Percentiles rank a stretch among this genome's conserved stretches.
Conservation (phyloP, 2,888 invertebrate genomes). For the Sussaba pulchella region DNA sequence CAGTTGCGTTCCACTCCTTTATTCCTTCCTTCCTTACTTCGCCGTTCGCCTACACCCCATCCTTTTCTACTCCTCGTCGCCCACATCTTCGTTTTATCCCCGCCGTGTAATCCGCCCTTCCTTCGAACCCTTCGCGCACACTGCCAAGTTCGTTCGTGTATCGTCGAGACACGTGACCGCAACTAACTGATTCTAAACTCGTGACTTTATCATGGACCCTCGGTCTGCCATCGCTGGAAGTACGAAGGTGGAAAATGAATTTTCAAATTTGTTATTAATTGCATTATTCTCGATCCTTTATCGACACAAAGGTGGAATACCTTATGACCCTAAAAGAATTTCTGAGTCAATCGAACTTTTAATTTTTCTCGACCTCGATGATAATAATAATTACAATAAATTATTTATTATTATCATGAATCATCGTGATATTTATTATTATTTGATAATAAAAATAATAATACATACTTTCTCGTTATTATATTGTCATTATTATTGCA, state of each 20-base stretch:
- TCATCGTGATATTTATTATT: too few species aligned
- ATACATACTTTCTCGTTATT: too few species aligned
- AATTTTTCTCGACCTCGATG: background rate
- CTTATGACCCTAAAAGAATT: too few species aligned
- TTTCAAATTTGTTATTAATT: background rate
- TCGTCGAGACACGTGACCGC: slow-evolving; percentile 21
- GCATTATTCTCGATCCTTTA: too few species aligned
- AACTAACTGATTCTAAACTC: slow-evolving; percentile 40
- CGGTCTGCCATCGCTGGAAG: background rate
- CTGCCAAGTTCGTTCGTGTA: slow-evolving; percentile 52
- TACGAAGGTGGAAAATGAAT: background rate
- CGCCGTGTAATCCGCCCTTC: background rate
- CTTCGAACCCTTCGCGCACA: slow-evolving; percentile 10
- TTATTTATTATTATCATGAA: too few species aligned
- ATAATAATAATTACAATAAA: too few species aligned
- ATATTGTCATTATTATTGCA: too few species aligned
- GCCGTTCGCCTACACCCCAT: background rate
- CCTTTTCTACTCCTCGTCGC: too few species aligned
- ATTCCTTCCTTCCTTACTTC: background rate
- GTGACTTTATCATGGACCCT: background rate
- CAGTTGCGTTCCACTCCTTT: background rate
- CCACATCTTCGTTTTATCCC: background rate
- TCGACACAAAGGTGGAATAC: too few species aligned
- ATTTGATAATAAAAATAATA: too few species aligned
- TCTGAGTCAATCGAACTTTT: background rate